Conservation (phyloP, 2,113 vertebrate genomes). For the Typhlomys cinereus region DNA sequence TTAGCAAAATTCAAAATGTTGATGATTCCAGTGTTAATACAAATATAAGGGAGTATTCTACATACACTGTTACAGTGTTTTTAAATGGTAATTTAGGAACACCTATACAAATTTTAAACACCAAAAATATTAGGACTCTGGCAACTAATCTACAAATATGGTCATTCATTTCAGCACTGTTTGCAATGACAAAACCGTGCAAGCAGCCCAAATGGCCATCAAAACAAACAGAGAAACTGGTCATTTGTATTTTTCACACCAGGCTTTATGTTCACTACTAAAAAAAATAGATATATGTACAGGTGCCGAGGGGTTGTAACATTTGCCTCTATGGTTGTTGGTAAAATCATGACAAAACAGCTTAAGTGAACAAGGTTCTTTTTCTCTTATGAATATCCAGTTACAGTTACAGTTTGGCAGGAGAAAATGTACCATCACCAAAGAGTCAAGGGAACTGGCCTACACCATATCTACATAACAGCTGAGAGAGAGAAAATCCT, state of each 20-base stretch:
- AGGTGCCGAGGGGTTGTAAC: too few relatives aligned
- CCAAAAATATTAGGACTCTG: neutral
- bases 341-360: too few relatives aligned
- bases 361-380: too few relatives aligned
- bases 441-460: too few relatives aligned
- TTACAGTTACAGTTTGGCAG: too few relatives aligned
- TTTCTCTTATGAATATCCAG: too few relatives aligned
- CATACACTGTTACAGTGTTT: neutral
- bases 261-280: neutral
- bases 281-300: neutral
- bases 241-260: neutral
- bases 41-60: neutral
- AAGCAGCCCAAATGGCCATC: neutral
- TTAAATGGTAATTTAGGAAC: neutral
- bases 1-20: neutral
- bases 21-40: neutral
- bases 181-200: neutral
- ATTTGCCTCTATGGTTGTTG: too few relatives aligned
- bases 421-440: too few relatives aligned
- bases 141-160: neutral
- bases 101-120: neutral
- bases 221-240: neutral
- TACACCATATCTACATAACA: too few relatives aligned
- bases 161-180: neutral
- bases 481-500: too few relatives aligned